Percentiles rank a stretch among this genome's conserved stretches.
Conservation (phyloP, 2,113 vertebrate species). For the Prolemur simus region DNA sequence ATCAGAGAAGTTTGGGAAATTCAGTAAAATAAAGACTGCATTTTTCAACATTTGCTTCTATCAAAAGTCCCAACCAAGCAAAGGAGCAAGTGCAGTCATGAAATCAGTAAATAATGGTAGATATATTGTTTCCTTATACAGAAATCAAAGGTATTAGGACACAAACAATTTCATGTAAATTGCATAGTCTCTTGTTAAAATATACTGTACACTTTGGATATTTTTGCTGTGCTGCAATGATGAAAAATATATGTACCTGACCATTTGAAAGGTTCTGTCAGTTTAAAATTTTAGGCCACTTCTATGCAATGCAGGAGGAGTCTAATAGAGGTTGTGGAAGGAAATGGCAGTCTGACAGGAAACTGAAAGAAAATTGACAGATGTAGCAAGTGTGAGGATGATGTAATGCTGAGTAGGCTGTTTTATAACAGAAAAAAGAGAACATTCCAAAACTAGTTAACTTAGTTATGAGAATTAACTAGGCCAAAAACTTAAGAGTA, state of each 20-base stretch:
- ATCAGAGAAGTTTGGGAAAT: background rate
- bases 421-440: slow-evolving; percentile 35
- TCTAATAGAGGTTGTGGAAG: background rate
- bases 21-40: background rate
- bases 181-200: background rate
- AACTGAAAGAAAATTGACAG: slow-evolving; percentile 39
- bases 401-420: background rate
- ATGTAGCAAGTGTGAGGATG: background rate
- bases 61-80: background rate
- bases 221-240: slow-evolving; percentile 2
- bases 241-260: background rate
- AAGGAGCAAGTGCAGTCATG: background rate
- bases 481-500: slow-evolving; percentile 33
- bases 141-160: background rate
- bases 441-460: slow-evolving; percentile 63
- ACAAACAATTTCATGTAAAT: background rate
- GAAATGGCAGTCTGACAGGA: slow-evolving; percentile 23
- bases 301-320: background rate
- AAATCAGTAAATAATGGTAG: background rate
- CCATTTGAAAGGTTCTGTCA: background rate
- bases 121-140: background rate
- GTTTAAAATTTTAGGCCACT: slow-evolving; percentile 18
- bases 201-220: background rate
- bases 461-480: slow-evolving; percentile 53
- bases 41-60: background rate